phyloP scores from a whole-genome alignment of 2,888 invertebrate species.

The Campoplex nolae region DNA sequence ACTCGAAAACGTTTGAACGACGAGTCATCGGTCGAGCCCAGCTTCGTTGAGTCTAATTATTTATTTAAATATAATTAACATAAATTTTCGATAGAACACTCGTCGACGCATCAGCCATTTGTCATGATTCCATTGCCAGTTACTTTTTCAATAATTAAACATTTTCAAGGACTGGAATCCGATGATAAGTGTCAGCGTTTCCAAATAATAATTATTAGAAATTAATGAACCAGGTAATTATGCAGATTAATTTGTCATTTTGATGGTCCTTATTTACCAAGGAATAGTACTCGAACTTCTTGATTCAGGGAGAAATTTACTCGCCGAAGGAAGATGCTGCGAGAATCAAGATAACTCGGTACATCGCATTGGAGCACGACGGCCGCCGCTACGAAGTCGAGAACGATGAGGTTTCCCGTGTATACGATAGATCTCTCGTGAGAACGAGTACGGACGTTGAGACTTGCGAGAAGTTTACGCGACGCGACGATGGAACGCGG shows the following conservation, averaged over 20 bases:
- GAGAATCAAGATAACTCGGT: slow-evolving; percentile 72
- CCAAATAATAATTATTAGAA: neutral
- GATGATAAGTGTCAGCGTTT: neutral
- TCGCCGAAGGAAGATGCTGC: slow-evolving; percentile 64
- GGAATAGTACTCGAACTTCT: slow-evolving; percentile 41
- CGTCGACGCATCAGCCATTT: too few relatives aligned
- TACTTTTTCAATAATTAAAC: neutral
- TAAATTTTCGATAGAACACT: neutral
- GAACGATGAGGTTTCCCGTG: slow-evolving; percentile 75
- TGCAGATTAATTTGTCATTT: neutral
- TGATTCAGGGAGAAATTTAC: slow-evolving; percentile 54
- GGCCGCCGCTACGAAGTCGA: slow-evolving; percentile 78
- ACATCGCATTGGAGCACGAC: slow-evolving; percentile 77
- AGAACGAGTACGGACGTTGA: slow-evolving; percentile 79
- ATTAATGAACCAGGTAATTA: neutral
- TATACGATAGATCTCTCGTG: slow-evolving; percentile 79
- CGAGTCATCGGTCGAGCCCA: slow-evolving; percentile 17
- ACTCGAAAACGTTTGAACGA: slow-evolving; percentile 6
- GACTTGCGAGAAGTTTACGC: slow-evolving; percentile 78
- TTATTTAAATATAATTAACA: neutral
- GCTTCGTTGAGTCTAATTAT: slow-evolving; percentile 69
- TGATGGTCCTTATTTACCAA: slow-evolving; percentile 3
- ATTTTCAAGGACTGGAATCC: neutral
- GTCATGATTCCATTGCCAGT: neutral
- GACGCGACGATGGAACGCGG: slow-evolving; percentile 80